A percentile compares a stretch with the other conserved stretches of the same genome.
These are phyloP conservation scores for Fulica atra DNA, from an alignment of 2,113 vertebrate genomes.

Conservation along the genomic window DNA sequence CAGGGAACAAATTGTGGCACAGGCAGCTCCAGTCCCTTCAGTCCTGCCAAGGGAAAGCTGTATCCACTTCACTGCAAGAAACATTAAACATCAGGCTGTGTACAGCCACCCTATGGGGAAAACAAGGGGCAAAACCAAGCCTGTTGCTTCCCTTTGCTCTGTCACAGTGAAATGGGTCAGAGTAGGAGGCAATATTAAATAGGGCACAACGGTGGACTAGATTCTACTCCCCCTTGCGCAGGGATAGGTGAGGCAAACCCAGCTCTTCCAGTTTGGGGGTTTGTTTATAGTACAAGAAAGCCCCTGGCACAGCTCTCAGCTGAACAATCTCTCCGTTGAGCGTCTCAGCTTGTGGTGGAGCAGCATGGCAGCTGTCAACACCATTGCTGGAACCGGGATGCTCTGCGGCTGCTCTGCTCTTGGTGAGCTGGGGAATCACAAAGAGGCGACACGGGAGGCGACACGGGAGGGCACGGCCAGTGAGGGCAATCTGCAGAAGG, in stretches of 20 bases:
- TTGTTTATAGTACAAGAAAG: neutral
- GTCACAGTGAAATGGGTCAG: neutral
- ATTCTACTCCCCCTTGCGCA: neutral
- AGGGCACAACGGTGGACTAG: too few relatives aligned
- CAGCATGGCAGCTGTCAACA: neutral
- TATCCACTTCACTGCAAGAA: neutral
- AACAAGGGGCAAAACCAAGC: neutral
- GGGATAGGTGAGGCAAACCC: neutral
- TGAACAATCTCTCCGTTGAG: neutral
- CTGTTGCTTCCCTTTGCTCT: neutral
- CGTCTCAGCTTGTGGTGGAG: neutral
- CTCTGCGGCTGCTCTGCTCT: neutral
- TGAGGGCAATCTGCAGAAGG: neutral
- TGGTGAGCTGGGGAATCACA: neutral
- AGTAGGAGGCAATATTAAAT: neutral
- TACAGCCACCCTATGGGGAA: neutral
- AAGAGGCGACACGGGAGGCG: rapidly evolving
- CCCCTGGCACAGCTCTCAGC: neutral
- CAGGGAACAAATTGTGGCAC: neutral
- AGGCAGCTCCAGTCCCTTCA: neutral
- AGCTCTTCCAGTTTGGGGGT: neutral
- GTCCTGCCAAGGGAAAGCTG: neutral
- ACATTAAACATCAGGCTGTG: neutral
- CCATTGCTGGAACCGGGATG: neutral
- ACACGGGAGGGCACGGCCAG: neutral